Conservation (phyloP, 2,113 vertebrate genomes). For the Cyprinus carpio region DNA sequence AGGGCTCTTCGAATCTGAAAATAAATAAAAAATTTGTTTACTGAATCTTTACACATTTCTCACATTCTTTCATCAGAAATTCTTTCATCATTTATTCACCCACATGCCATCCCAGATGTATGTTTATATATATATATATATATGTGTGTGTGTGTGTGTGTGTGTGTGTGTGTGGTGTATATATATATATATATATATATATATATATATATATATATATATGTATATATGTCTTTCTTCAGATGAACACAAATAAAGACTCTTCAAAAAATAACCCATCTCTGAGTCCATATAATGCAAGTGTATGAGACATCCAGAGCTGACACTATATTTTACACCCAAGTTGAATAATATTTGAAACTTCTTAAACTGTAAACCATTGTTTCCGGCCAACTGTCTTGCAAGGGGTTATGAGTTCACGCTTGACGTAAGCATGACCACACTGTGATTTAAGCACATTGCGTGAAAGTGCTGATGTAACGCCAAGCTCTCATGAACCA, state of each 20-base stretch:
- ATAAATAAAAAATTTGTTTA: background rate
- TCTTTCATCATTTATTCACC: background rate
- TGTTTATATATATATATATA: too few species aligned
- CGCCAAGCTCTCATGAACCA: too few species aligned
- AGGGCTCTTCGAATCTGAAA: constrained; percentile 80
- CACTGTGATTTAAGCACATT: background rate
- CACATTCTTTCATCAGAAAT: background rate
- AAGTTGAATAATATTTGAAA: background rate
- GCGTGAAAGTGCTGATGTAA: background rate
- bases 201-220: too few species aligned
- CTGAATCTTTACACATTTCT: background rate
- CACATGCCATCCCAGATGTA: background rate
- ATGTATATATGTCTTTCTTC: background rate
- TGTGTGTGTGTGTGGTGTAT: too few species aligned
- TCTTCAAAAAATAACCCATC: background rate
- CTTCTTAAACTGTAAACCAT: background rate
- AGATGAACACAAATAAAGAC: background rate
- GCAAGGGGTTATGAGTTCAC: background rate
- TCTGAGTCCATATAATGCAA: background rate
- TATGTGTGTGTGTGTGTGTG: too few species aligned
- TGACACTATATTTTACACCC: background rate
- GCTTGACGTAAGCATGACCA: background rate
- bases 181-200: too few species aligned
- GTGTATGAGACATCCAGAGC: background rate
- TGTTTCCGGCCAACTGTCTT: background rate